Base-by-base conservation (phyloP, 2,797 vertebrate species). In the Gallinago nigripennis region DNA sequence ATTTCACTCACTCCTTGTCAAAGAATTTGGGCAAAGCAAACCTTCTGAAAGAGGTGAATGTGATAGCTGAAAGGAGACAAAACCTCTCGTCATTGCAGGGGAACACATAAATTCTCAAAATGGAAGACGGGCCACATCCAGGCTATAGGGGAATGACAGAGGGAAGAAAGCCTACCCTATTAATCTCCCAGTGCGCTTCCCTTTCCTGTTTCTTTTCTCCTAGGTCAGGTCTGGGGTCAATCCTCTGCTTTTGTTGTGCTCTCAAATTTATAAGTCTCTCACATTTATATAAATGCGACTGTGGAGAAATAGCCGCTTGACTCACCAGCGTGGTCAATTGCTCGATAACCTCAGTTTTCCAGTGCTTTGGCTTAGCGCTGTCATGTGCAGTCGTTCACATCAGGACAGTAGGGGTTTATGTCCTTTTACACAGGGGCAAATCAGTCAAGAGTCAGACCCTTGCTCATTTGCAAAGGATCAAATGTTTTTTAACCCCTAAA, bases 1-100 rank as follows among this genome's bases (percentile, higher is more conserved):
- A 94, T 95, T 94, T 95, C 90, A 84, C 73, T 96, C 75, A 6
- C 91, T 94, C 86, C 90, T 90, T 94, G 90, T 94, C 91, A 94
- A 88, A 93, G 88, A 77, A 80, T 73, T 54, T 93, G 86, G 81
- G 90, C 64, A 92, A 92, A 94, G 51, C 70, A 77, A 90, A 77
- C 73, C 56, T 88, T 94, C 76, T 95, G 69, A 87, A 93, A 83
- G 88, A 92, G 80, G 84, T 92, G 71, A 81, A 60, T 6, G 37
- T 86, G 78, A 81, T 53, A 75, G 85, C 66, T 92, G 57, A 92
- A 93, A 53, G 76, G 84, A 89, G 60, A 82, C 2, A 9, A 94
- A 95, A 82, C 39, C 63, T 63, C 56, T 45, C 41, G 51, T 53
- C 56, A 0, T 64, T 77, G 51, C 70, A 90, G 57, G 11, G 71